Evolutionary conservation across 1,140 invertebrate genomes (phyloP), one percentile per base, ranked within the genome.

Genomic region (Nautilus pompilius): DNA sequence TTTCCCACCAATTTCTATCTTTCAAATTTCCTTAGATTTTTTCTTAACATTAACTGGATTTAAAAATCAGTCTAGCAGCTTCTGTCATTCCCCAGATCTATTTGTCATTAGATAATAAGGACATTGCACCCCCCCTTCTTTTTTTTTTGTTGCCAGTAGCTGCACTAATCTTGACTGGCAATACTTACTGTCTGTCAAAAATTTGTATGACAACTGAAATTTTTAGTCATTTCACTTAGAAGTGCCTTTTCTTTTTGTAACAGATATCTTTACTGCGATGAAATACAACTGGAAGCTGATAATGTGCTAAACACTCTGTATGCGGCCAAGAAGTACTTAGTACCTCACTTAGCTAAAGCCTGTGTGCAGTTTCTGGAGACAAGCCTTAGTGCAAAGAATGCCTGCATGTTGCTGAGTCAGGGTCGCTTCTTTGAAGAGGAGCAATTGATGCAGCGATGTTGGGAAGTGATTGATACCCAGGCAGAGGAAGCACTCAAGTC

Each of bases 231-330:
- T 28, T 28, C 17, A 56, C 30, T 29, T 20, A 5, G 22, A 24
- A 22, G 20, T 56, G 8, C 22, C 29, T 33, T 56, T 32, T 20
- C 24, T 53, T 72, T 48, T 62, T 26, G 58, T 74, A 71, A 24
- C 71, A 97, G 93, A 83, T 98, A 96, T 83, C 87, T 98, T 74
- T 98, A 98, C 83, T 95, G 92, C 85, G 95, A 98, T 87, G 93
- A 97, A 80, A 89, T 93, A 20, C 86, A 89, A 61, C 89, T 93
- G 72, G 90, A 90, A 46, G 89, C 90, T 6, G 91, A 93, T 76
- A 91, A 89, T 77, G 91, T 93, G 1, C 90, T 93, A 87, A 89
- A 90, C 1, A 92, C 90, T 6, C 80, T 93, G 30, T 93, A 93
- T 77, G 91, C 90, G 4, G 91, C 92, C 15, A 93, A 93, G 73